Conservation (phyloP, 2,888 invertebrate genomes). For the Boloria euphrosyne region DNA sequence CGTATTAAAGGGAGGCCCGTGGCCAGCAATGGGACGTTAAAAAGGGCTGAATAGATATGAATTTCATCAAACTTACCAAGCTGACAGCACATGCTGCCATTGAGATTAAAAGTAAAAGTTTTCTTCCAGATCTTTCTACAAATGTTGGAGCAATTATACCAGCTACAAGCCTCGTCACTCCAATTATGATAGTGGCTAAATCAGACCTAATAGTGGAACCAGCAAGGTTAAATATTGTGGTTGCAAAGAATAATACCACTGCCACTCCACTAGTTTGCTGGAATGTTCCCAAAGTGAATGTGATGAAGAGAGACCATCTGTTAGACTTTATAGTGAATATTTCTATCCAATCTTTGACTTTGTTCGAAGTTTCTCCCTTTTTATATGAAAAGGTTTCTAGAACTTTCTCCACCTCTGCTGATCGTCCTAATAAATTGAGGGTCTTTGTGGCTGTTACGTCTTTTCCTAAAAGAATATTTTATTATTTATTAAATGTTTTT, state of each 20-base stretch:
- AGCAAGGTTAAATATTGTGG: constrained; percentile 52
- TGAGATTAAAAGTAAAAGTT: constrained; percentile 49
- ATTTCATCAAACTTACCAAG: constrained; percentile 42
- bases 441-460: constrained; percentile 49
- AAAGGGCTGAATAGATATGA: not conserved
- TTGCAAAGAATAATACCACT: constrained; percentile 51
- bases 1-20: no score
- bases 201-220: constrained; percentile 51
- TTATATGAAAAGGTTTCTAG: constrained; percentile 43
- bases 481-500: not conserved
- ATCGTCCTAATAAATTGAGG: constrained; percentile 48
- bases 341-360: constrained; percentile 44
- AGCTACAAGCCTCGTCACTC: constrained; percentile 48
- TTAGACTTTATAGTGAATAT: constrained; percentile 51
- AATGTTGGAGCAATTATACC: constrained; percentile 50
- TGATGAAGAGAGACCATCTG: constrained; percentile 49
- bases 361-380: constrained; percentile 35
- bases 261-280: constrained; percentile 53
- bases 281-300: constrained; percentile 47
- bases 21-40: no score
- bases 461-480: constrained; percentile 43
- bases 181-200: constrained; percentile 52
- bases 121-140: constrained; percentile 54
- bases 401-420: constrained; percentile 46
- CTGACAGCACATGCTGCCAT: constrained; percentile 47